Evolutionary conservation across 2,888 invertebrate genomes (phyloP).

Genomic region (Drosophila hamatofila): DNA sequence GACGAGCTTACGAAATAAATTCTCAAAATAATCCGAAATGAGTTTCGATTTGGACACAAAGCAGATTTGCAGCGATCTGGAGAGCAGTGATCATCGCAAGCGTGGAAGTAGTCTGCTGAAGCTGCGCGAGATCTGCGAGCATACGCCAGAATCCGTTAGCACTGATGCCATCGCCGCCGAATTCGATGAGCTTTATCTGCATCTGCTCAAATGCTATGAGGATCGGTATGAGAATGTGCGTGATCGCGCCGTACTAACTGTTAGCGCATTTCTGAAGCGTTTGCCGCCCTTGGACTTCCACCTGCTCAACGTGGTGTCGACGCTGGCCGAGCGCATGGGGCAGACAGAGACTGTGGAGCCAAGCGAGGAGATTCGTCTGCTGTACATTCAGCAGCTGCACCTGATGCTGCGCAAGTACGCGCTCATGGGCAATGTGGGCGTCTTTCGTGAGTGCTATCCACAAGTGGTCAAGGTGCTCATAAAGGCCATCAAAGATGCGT

Average conservation of each 20-base stretch:
- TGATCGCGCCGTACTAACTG: conserved; percentile 71
- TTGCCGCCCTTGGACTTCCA: conserved; percentile 90
- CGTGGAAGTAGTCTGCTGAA: conserved; percentile 54
- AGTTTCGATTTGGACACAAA: conserved; percentile 45
- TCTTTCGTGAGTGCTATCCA: conserved; percentile 77
- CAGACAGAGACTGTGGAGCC: conserved; percentile 89
- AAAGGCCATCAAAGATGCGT: conserved; percentile 91
- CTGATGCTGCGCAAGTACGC: conserved; percentile 89
- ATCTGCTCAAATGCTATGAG: conserved; percentile 83
- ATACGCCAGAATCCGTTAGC: background rate
- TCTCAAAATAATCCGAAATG: conserved; percentile 32
- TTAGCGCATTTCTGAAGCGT: conserved; percentile 79
- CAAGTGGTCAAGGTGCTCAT: conserved; percentile 91
- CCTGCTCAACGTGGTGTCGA: conserved; percentile 91
- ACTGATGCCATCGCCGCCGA: conserved; percentile 48
- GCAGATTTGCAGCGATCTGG: conserved; percentile 58
- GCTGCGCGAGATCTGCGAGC: conserved; percentile 47
- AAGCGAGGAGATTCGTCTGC: conserved; percentile 93
- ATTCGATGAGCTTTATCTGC: conserved; percentile 83
- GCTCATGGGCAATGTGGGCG: conserved; percentile 85
- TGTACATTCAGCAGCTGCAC: conserved; percentile 89
- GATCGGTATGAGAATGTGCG: conserved; percentile 84
- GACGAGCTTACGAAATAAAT: background rate
- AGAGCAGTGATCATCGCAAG: conserved; percentile 57
- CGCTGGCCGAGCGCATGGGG: conserved; percentile 91